phyloP scores from a whole-genome alignment of 2,888 invertebrate genomes.

The Euproctis similis region DNA sequence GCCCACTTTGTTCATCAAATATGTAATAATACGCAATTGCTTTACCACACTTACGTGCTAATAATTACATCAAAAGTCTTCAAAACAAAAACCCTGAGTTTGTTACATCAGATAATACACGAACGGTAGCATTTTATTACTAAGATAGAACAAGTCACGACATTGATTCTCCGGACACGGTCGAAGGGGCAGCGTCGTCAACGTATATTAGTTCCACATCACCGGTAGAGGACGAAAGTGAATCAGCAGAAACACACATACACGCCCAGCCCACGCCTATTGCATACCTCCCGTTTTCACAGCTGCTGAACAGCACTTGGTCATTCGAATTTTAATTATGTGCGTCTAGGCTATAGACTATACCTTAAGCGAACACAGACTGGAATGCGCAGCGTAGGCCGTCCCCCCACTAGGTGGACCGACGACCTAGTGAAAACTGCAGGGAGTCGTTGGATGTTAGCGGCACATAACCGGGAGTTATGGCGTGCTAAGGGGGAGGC shows the following conservation, averaged over 20 bases:
- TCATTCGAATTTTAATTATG: no score
- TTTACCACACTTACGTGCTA: slow-evolving; percentile 6
- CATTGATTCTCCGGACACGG: slow-evolving; percentile 37
- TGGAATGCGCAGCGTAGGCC: no score
- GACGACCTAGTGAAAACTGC: no score
- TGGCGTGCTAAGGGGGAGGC: no score
- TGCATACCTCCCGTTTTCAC: no score
- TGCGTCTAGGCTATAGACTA: no score
- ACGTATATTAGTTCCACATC: slow-evolving; percentile 46
- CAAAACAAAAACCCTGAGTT: slow-evolving; percentile 14
- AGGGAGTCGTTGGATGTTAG: no score
- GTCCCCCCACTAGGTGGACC: no score
- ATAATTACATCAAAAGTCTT: slow-evolving; percentile 9
- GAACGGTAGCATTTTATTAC: slow-evolving; percentile 16
- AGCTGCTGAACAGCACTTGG: no score
- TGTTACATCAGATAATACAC: slow-evolving; percentile 22
- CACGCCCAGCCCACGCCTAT: slow-evolving; percentile 33
- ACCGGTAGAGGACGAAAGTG: slow-evolving; percentile 57
- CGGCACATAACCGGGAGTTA: no score
- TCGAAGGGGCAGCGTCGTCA: slow-evolving; percentile 37
- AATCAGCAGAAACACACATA: slow-evolving; percentile 44
- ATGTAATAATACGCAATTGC: not conserved
- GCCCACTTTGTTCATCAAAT: not conserved
- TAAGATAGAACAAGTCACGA: no score
- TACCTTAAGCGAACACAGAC: no score